phyloP scores from a whole-genome alignment of 1,140 invertebrate species.

The Asbolus verrucosus region DNA sequence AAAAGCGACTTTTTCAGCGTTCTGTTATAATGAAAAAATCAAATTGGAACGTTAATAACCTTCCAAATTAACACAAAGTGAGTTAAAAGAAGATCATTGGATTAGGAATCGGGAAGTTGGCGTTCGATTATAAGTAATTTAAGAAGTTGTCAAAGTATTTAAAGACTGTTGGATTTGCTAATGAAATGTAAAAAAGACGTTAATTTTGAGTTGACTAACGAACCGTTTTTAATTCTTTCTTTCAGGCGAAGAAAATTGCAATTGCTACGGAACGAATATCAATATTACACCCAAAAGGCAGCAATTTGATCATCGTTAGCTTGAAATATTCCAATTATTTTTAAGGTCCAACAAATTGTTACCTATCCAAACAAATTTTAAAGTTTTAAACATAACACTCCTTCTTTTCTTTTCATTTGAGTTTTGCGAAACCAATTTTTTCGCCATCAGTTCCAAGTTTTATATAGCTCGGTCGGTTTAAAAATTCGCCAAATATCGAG shows the following conservation, averaged over 20 bases:
- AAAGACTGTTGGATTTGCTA: conserved; percentile 54
- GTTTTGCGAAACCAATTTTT: too few species aligned
- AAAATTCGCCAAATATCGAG: not conserved
- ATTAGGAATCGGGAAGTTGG: conserved; percentile 34
- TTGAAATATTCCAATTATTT: too few species aligned
- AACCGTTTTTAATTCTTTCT: conserved; percentile 43
- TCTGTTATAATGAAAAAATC: conserved; percentile 39
- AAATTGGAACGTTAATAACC: conserved; percentile 32
- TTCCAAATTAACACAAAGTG: conserved; percentile 32
- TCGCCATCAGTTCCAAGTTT: too few species aligned
- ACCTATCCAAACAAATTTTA: too few species aligned
- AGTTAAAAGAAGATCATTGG: conserved; percentile 36
- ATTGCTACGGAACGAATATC: conserved; percentile 5
- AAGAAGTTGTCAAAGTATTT: conserved; percentile 52
- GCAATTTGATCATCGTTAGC: too few species aligned
- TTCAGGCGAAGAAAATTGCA: conserved; percentile 40
- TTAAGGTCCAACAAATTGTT: too few species aligned
- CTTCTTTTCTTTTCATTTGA: too few species aligned
- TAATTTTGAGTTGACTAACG: conserved; percentile 51
- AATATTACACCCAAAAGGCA: conserved; percentile 13
- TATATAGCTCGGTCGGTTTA: too few species aligned
- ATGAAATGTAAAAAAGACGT: conserved; percentile 55
- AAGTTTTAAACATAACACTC: too few species aligned
- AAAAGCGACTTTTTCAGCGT: conserved; percentile 14
- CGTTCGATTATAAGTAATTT: conserved; percentile 44